A percentile compares a stretch with the other conserved stretches of the same genome.
Evolutionary conservation across 2,797 vertebrate genomes (phyloP).

Genomic region (Acanthis flammea): DNA sequence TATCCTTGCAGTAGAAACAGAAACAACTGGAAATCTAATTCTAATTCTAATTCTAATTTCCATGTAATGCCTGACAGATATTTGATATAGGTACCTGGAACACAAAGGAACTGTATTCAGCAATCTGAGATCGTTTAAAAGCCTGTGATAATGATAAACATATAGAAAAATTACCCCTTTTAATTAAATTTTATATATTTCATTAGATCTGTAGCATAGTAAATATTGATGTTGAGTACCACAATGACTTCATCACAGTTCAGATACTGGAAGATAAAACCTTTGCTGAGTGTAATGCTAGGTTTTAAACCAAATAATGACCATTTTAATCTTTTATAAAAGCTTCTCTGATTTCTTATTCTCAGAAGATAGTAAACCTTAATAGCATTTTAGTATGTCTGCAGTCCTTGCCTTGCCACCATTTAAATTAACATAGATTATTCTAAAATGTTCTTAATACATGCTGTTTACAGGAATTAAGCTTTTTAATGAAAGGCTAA

Average conservation of each 20-base stretch:
- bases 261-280: neutral
- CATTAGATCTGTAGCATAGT: neutral
- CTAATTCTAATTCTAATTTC: neutral
- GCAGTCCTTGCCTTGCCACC: neutral
- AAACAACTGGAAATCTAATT: neutral
- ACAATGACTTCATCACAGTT: neutral
- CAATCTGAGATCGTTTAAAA: neutral
- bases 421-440: neutral
- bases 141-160: neutral
- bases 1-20: neutral
- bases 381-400: neutral
- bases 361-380: neutral
- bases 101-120: neutral
- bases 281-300: neutral
- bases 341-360: neutral
- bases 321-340: neutral
- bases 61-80: neutral
- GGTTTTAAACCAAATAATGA: neutral
- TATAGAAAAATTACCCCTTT: neutral
- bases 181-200: neutral
- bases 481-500: neutral
- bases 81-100: neutral
- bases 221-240: neutral
- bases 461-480: neutral
- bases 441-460: neutral